A percentile compares a stretch with the other conserved stretches of the same genome.
These are phyloP conservation scores for Lepus timidus DNA, from an alignment of 2,113 vertebrate genomes.

Conservation along the genomic window DNA sequence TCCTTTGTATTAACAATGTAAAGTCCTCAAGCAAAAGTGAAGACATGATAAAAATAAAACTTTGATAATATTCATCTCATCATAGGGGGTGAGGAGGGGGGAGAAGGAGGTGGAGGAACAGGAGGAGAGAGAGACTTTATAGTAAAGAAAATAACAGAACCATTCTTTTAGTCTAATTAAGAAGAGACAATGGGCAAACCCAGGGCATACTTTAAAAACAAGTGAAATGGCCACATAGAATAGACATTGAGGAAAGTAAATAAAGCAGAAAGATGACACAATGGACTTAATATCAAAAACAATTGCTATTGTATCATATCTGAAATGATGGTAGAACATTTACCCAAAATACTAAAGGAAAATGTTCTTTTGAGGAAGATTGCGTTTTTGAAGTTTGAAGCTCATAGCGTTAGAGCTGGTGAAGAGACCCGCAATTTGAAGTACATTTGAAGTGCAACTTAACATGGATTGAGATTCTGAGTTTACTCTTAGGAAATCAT, in stretches of 20 bases:
- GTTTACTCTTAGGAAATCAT: background rate
- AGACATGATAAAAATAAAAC: slow-evolving; percentile 8
- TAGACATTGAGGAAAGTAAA: background rate
- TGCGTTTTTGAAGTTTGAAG: background rate
- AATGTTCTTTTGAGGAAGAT: background rate
- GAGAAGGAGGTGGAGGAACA: background rate
- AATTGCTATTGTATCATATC: background rate
- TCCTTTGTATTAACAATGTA: background rate
- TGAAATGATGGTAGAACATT: background rate
- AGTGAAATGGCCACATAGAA: background rate
- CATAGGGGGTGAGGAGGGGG: background rate
- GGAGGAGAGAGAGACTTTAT: background rate
- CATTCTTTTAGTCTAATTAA: background rate
- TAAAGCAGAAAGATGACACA: background rate
- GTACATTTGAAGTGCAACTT: too few species aligned
- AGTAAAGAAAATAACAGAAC: background rate
- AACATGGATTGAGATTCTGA: background rate
- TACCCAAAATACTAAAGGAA: background rate
- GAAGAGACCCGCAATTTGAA: background rate
- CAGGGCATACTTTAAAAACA: background rate
- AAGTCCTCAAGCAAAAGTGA: background rate
- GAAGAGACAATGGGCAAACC: background rate
- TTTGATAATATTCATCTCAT: background rate
- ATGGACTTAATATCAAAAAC: background rate
- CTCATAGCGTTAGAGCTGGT: background rate